phyloP scores from a whole-genome alignment of 2,113 vertebrate species.

The Centropristis striata region DNA sequence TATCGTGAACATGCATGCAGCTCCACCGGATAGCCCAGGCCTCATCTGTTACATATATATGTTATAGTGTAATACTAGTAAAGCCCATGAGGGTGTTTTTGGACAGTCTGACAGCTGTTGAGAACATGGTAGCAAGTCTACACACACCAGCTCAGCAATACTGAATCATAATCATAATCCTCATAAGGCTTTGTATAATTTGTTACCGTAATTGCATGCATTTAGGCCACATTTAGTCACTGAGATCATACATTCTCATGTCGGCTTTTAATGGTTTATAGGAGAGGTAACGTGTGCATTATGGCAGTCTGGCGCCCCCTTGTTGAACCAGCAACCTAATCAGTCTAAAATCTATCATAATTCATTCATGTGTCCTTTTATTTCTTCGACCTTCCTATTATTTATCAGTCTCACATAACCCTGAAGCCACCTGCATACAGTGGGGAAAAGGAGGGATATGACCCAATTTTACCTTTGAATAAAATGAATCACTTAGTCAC shows the following conservation, averaged over 20 bases:
- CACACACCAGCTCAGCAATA: no score
- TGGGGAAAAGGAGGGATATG: not conserved
- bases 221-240: not conserved
- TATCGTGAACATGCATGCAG: no score
- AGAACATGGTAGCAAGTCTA: no score
- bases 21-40: no score
- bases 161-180: not conserved
- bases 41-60: no score
- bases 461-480: not conserved
- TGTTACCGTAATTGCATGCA: not conserved
- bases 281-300: not conserved
- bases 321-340: conserved; percentile 1
- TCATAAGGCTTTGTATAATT: not conserved
- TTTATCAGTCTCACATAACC: not conserved
- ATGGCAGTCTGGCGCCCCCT: conserved; percentile 48
- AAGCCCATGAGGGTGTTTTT: no score
- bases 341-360: not conserved
- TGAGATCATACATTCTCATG: not conserved
- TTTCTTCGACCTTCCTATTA: not conserved
- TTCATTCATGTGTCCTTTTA: not conserved
- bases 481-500: not conserved
- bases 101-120: no score
- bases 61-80: no score
- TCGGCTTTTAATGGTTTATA: conserved; percentile 9
- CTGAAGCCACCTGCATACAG: not conserved